Percentiles rank a stretch among this genome's conserved stretches.
Evolutionary conservation across 1,140 invertebrate species (phyloP).

Genomic region (Saxidomus purpurata): DNA sequence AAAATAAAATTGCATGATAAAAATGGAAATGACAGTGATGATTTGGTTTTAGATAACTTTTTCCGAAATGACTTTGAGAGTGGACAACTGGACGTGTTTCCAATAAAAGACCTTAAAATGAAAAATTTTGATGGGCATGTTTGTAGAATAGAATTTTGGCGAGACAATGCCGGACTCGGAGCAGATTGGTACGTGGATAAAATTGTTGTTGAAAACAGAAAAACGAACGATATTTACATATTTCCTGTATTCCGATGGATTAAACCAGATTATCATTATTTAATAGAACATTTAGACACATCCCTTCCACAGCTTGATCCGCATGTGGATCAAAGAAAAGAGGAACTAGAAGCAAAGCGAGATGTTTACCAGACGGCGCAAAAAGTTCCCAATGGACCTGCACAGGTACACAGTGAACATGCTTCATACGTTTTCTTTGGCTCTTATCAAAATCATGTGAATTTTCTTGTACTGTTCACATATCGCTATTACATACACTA

Average conservation of each 20-base stretch:
- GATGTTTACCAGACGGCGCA: constrained; percentile 82
- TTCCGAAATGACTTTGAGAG: constrained; percentile 86
- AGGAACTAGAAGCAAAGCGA: constrained; percentile 85
- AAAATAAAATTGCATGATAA: constrained; percentile 82
- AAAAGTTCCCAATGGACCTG: constrained; percentile 84
- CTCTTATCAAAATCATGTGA: too few species aligned
- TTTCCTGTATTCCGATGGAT: constrained; percentile 88
- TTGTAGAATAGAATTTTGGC: constrained; percentile 85
- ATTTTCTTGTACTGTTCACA: too few species aligned
- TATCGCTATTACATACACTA: too few species aligned
- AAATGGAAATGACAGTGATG: constrained; percentile 76
- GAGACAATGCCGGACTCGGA: constrained; percentile 84
- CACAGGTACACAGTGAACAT: constrained; percentile 86
- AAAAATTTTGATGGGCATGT: constrained; percentile 75
- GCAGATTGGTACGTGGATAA: constrained; percentile 87
- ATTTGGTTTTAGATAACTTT: constrained; percentile 82
- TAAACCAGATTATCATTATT: constrained; percentile 83
- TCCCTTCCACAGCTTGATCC: constrained; percentile 86
- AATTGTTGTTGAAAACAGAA: constrained; percentile 84
- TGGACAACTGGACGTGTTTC: constrained; percentile 83
- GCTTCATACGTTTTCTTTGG: too few species aligned
- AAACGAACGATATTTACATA: constrained; percentile 81
- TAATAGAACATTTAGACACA: constrained; percentile 86
- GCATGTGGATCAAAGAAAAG: constrained; percentile 81
- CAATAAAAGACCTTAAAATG: constrained; percentile 68